Base-by-base conservation (phyloP, 37 sponge, comb jelly and placozoan genomes). In the Haliclona indistincta region DNA sequence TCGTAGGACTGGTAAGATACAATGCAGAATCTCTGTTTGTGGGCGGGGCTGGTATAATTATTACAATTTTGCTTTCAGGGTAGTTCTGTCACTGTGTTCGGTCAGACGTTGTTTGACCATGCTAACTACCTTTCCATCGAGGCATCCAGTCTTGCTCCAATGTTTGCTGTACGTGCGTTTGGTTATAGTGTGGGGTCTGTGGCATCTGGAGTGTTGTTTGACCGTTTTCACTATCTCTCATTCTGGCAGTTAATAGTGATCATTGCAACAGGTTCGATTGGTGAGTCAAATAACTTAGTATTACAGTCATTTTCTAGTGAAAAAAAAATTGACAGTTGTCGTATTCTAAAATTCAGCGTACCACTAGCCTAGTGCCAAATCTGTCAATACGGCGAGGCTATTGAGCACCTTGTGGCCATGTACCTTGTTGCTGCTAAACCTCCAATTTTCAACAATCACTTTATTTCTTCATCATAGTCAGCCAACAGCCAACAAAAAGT, bases 51-150 rank as follows among this genome's bases (percentile, higher is more conserved):
- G n/a, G n/a, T n/a, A n/a, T n/a, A n/a, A n/a, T n/a, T n/a, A n/a
- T n/a, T n/a, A 17, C 37, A 22, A 25, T 26, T 40, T 39, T 2
- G 2, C 30, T 4, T 40, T 4, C 67, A 70, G 68, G 88, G 88
- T 29, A 37, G 38, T 10, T 13, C 71, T 76, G 37, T 82, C 11
- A 35, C 63, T 0, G 55, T 88, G 34, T 45, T 88, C 43, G 84
- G 84, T 29, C 84, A 84, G 23, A 88, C 89, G 4, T 32, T 88
- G 52, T 73, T 88, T 13, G 89, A 88, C 71, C 19, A 83, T 17
- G 72, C 89, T 22, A 23, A 38, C 15, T 61, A 47, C 20, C 68
- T 88, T 1, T 19, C 34, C 1, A 74, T 73, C 0, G 74, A 68
- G 0, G 44, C 64, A 13, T 75, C 60, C 32, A 44, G 33, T 0